phyloP scores from a whole-genome alignment of 2,797 vertebrate species.

The Anniella stebbinsi region DNA sequence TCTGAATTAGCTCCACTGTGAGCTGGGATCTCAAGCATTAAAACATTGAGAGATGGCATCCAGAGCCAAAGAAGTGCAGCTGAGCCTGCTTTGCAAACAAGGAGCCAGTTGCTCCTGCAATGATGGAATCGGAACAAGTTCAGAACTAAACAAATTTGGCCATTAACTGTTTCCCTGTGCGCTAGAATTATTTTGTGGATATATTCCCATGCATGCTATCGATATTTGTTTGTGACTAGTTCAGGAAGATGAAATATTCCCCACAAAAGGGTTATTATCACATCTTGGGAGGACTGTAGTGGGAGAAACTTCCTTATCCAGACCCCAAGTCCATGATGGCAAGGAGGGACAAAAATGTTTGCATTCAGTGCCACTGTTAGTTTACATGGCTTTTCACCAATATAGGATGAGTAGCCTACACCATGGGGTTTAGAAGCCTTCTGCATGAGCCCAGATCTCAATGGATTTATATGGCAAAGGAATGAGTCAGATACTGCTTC shows the following conservation, averaged over 20 bases:
- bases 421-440: too few species aligned
- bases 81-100: not conserved
- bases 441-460: too few species aligned
- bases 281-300: not conserved
- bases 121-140: not conserved
- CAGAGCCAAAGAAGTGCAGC: conserved; percentile 21
- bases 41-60: not conserved
- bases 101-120: not conserved
- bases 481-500: too few species aligned
- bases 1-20: conserved; percentile 35
- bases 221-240: not conserved
- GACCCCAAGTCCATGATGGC: not conserved
- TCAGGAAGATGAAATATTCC: not conserved
- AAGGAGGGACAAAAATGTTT: not conserved
- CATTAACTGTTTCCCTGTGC: conserved; percentile 42
- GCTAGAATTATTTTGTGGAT: not conserved
- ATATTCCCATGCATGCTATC: not conserved
- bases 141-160: not conserved
- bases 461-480: too few species aligned
- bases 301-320: not conserved
- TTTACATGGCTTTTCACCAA: not conserved
- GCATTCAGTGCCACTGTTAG: not conserved
- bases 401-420: too few species aligned
- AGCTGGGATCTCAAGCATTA: conserved; percentile 61
- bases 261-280: not conserved